Conservation (phyloP, 2,797 vertebrate species). For the Rhabdomys pumilio region DNA sequence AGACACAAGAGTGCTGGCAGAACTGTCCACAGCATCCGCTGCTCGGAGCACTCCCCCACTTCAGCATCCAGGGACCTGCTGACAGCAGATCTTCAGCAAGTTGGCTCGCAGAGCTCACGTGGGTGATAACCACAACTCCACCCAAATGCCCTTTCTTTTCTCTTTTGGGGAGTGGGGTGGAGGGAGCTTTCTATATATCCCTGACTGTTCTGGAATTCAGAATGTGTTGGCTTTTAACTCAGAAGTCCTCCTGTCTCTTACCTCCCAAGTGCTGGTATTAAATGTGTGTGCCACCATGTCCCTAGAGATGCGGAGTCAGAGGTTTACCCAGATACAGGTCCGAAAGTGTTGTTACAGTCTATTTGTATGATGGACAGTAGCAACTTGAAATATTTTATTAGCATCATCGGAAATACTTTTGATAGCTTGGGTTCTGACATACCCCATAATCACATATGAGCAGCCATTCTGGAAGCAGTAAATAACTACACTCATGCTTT, state of each 20-base stretch:
- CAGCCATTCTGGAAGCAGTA: constrained; percentile 3
- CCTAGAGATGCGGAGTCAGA: neutral
- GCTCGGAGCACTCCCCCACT: neutral
- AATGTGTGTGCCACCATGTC: neutral
- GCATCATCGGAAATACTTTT: constrained; percentile 63
- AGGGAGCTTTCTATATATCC: neutral
- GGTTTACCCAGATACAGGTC: neutral
- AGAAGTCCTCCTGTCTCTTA: neutral
- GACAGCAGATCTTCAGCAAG: neutral
- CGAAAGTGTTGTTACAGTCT: neutral
- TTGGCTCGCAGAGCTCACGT: fast-evolving
- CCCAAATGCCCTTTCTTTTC: neutral
- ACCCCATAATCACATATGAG: neutral
- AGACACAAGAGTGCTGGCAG: neutral
- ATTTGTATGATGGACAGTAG: constrained; percentile 39
- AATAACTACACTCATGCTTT: neutral
- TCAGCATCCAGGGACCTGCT: neutral
- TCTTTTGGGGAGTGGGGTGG: too few relatives aligned
- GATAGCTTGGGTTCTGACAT: constrained; percentile 46
- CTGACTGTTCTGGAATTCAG: neutral
- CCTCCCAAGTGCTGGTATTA: neutral
- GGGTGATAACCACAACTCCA: neutral
- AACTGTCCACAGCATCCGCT: fast-evolving
- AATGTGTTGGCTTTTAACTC: neutral
- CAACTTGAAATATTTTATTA: constrained; percentile 40